Evolutionary conservation across 2,113 vertebrate species (phyloP).

Genomic region (Microtus pennsylvanicus): DNA sequence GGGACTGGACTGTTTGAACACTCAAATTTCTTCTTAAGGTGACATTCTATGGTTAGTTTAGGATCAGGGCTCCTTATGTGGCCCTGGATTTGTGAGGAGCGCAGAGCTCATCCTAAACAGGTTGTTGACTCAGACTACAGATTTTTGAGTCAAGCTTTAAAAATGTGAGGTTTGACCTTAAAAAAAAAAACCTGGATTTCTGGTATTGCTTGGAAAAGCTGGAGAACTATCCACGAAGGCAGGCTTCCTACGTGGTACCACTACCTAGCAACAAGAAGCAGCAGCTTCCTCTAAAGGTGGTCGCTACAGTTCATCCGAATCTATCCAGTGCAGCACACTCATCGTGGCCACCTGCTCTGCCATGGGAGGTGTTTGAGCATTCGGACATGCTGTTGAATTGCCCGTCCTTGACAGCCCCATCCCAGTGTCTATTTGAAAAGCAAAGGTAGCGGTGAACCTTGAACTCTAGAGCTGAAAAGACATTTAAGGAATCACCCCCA

Average conservation of each 20-base stretch:
- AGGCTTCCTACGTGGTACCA: accelerated
- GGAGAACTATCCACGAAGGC: not conserved
- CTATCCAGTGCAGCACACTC: not conserved
- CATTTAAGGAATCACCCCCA: not conserved
- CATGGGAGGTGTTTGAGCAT: not conserved
- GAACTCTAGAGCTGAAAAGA: not conserved
- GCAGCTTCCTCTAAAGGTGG: too few species aligned
- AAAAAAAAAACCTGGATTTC: not conserved
- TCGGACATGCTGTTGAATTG: not conserved
- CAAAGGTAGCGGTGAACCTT: not conserved
- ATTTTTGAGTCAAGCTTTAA: slow-evolving; percentile 15
- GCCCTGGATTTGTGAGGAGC: not conserved
- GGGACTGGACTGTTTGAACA: not conserved
- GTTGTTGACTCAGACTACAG: not conserved
- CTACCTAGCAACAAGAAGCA: too few species aligned
- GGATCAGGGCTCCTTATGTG: not conserved
- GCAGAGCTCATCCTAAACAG: not conserved
- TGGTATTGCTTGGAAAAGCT: not conserved
- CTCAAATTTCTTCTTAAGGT: not conserved
- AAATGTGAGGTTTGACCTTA: not conserved
- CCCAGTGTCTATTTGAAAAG: not conserved
- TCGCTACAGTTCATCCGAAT: accelerated
- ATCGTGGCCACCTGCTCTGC: not conserved
- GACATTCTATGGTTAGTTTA: not conserved
- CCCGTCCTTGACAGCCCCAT: not conserved